Percentiles rank a stretch among this genome's conserved stretches.
Evolutionary conservation across 1,140 invertebrate species (phyloP).

Genomic region (Pseudachorutes palmiensis): DNA sequence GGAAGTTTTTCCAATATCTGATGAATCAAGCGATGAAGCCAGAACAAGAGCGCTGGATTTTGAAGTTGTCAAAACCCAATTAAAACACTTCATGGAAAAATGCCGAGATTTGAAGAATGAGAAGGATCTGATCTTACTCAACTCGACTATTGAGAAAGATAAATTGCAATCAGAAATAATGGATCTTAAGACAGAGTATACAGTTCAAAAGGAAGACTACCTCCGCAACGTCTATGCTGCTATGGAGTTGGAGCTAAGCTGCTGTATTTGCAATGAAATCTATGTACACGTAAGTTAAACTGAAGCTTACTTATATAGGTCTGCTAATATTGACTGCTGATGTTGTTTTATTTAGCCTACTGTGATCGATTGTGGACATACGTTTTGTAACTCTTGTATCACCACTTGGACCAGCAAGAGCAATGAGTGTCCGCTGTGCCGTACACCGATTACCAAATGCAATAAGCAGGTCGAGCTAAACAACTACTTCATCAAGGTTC

Average conservation of each 20-base stretch:
- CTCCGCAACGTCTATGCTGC: slow-evolving; percentile 53
- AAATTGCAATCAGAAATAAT: neutral
- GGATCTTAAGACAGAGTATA: slow-evolving; percentile 13
- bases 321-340: neutral
- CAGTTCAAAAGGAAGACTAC: slow-evolving; percentile 43
- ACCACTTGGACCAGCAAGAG: slow-evolving; percentile 61
- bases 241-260: slow-evolving; percentile 68
- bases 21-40: too few species aligned
- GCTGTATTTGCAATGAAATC: slow-evolving; percentile 68
- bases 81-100: neutral
- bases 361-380: slow-evolving; percentile 66
- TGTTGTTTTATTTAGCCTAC: slow-evolving; percentile 48
- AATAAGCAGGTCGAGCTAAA: slow-evolving; percentile 44
- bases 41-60: neutral
- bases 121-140: neutral
- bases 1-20: too few species aligned
- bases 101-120: neutral
- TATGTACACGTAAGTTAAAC: slow-evolving; percentile 51
- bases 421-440: slow-evolving; percentile 64
- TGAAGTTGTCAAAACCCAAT: neutral
- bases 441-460: slow-evolving; percentile 41
- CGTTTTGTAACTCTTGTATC: slow-evolving; percentile 68
- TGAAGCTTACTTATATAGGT: slow-evolving; percentile 30
- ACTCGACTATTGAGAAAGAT: neutral
- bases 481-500: slow-evolving; percentile 43